A percentile compares a stretch with the other conserved stretches of the same genome.
phyloP scores from a whole-genome alignment of 2,888 invertebrate species.

The Lydus trimaculatus region DNA sequence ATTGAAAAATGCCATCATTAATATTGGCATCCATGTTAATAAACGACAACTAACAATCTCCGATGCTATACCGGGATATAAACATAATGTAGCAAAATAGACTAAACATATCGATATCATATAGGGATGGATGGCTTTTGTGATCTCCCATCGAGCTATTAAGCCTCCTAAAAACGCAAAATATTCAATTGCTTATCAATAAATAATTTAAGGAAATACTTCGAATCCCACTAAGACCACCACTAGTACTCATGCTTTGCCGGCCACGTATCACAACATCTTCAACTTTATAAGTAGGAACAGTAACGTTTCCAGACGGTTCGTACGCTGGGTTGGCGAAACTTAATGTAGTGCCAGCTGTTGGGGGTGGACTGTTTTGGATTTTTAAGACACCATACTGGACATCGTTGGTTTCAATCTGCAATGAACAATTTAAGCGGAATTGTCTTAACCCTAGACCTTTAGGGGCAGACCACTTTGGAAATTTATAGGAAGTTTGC shows the following conservation, averaged over 20 bases:
- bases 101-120: conserved; percentile 90
- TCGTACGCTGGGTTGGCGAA: conserved; percentile 88
- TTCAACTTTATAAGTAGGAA: conserved; percentile 74
- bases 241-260: conserved; percentile 59
- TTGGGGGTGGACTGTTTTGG: conserved; percentile 70
- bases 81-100: conserved; percentile 87
- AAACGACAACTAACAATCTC: conserved; percentile 86
- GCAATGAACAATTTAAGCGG: background rate
- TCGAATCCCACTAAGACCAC: conserved; percentile 64
- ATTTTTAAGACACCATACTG: conserved; percentile 81
- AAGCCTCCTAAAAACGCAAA: conserved; percentile 74
- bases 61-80: conserved; percentile 91
- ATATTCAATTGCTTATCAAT: too few species aligned
- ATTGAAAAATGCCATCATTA: conserved; percentile 90
- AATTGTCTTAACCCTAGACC: background rate
- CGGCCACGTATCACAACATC: conserved; percentile 75
- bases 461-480: background rate
- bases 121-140: conserved; percentile 86
- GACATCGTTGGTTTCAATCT: conserved; percentile 71
- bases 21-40: conserved; percentile 89
- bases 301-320: conserved; percentile 72
- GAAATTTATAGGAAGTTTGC: too few species aligned
- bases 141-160: conserved; percentile 78
- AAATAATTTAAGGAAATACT: conserved; percentile 57
- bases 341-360: conserved; percentile 69